Base-by-base conservation (phyloP, 2,888 invertebrate genomes). In the Philereme vetulata region DNA sequence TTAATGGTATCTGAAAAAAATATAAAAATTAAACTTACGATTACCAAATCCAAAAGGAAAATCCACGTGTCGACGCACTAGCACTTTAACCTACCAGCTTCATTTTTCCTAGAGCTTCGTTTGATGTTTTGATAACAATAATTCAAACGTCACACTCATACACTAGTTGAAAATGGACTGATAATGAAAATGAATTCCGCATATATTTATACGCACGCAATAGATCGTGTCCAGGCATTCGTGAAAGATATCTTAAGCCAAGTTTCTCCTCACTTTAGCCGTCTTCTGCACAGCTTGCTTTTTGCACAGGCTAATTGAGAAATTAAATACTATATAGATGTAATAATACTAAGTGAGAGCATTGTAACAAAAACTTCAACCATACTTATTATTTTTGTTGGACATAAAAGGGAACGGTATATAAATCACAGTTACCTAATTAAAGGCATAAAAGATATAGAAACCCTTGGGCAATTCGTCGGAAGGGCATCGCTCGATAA, bases 101-200 rank as follows among this genome's bases (percentile, higher is more conserved):
- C 91, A 91, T 92, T 78, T 79, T 85, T 76, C 66, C 72, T 81
- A 84, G 88, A 89, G 84, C 86, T 83, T 78, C 78, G 49, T 21
- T 21, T 21, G 71, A 60, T 54, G 68, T 70, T 75, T 77, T 70
- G 72, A 68, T 76, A 72, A 75, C 71, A 74, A 74, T 75, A 58
- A 62, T 71, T 77, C 64, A 75, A 79, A 86, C 90, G 89, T 88
- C 86, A 90, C 89, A 81, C 82, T 81, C 75, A 78, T 74, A 66
- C 85, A 86, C 82, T 78, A 77, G 77, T 82, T 77, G 82, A 87
- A 86, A 86, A 85, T 80, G 78, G 72, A 92, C 90, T 92, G 84
- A 82, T 88, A 91, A 89, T 91, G 91, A 92, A 91, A 92, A 81
- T 86, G 89, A 91, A 92, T 91, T 88, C 90, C 90, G 88, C 87